phyloP scores from a whole-genome alignment of 1,140 invertebrate genomes.

The Goniozus legneri region DNA sequence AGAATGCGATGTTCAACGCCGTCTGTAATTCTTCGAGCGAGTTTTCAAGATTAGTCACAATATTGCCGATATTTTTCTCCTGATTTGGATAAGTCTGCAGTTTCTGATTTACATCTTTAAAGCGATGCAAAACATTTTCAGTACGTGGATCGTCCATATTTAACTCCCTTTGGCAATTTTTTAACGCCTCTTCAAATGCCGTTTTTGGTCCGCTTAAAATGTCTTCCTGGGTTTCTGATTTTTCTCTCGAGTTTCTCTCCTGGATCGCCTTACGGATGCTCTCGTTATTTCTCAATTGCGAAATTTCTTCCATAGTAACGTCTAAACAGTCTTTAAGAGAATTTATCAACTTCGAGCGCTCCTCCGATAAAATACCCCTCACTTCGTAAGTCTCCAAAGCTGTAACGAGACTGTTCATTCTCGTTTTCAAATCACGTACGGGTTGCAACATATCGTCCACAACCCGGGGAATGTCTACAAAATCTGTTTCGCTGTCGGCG shows the following conservation, averaged over 20 bases:
- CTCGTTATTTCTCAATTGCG: constrained; percentile 11
- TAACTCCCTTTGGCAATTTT: constrained; percentile 8
- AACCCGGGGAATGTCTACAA: background rate
- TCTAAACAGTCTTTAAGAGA: constrained; percentile 36
- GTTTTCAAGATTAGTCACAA: constrained; percentile 11
- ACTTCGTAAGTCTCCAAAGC: constrained; percentile 40
- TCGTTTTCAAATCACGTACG: constrained; percentile 32
- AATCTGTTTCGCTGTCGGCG: background rate
- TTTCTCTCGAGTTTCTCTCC: too few relatives aligned
- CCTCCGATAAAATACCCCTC: constrained; percentile 19
- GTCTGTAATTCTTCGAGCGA: constrained; percentile 9
- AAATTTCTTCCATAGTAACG: constrained; percentile 25
- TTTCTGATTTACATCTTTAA: constrained; percentile 11
- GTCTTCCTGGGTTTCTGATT: constrained; percentile 1
- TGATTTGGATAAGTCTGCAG: constrained; percentile 3
- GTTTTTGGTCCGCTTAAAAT: constrained; percentile 8
- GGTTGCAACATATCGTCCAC: constrained; percentile 19
- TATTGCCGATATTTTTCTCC: constrained; percentile 1
- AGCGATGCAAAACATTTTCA: constrained; percentile 8
- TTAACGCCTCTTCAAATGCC: constrained; percentile 8
- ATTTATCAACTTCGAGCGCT: constrained; percentile 34
- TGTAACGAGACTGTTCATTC: constrained; percentile 35
- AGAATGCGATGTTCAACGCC: constrained; percentile 2
- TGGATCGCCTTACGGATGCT: background rate
- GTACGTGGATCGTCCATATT: constrained; percentile 8